Evolutionary conservation across 2,797 vertebrate species (phyloP).

Genomic region (Karalla daura): DNA sequence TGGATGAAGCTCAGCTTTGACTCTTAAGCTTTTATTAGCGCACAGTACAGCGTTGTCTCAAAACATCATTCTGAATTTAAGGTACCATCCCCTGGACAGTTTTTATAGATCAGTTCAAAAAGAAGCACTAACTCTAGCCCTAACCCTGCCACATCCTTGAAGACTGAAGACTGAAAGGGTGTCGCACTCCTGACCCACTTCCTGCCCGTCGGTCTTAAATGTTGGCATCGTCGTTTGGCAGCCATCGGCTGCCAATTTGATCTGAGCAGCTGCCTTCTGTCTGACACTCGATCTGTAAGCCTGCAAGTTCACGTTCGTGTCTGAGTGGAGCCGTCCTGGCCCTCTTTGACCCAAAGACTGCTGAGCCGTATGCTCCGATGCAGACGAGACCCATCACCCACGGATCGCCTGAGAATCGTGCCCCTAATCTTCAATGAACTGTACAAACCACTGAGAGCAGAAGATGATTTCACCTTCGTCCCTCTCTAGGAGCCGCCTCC

Average conservation of each 20-base stretch:
- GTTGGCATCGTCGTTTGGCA: not conserved
- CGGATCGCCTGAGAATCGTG: not conserved
- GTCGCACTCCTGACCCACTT: not conserved
- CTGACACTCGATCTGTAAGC: not conserved
- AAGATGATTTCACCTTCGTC: constrained; percentile 11
- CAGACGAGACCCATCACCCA: constrained; percentile 34
- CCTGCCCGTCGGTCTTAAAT: no score
- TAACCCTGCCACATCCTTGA: no score
- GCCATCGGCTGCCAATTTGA: not conserved
- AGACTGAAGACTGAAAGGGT: not conserved
- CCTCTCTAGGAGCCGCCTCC: constrained; percentile 2
- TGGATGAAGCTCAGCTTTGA: not conserved
- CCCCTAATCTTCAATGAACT: not conserved
- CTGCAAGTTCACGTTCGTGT: not conserved
- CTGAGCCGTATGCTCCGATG: constrained; percentile 12
- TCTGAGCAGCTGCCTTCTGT: constrained; percentile 4
- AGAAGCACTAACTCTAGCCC: no score
- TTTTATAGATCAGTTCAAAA: no score
- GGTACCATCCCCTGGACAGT: no score
- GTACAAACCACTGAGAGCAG: not conserved
- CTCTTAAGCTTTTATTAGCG: no score
- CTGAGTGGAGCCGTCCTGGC: not conserved
- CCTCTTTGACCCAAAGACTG: constrained; percentile 13
- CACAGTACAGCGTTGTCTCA: no score
- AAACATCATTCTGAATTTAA: no score